Evolutionary conservation across 2,888 invertebrate genomes (phyloP).

Genomic region (Cephalotes varians): DNA sequence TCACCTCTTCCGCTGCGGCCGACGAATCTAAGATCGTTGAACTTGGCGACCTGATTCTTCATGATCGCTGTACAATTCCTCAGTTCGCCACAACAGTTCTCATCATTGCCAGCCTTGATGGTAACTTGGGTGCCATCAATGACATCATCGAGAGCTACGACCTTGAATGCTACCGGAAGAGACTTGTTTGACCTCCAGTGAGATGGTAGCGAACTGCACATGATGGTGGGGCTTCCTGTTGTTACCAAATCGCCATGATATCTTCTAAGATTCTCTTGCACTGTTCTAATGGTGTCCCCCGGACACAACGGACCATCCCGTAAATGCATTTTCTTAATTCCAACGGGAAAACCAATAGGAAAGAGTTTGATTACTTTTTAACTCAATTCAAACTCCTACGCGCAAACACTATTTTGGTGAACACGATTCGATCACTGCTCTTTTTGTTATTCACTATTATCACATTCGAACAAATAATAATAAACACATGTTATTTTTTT

Average conservation of each 20-base stretch:
- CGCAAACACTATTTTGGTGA: conserved; percentile 18
- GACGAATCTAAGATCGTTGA: conserved; percentile 99
- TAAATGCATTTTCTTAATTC: conserved; percentile 88
- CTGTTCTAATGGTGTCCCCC: conserved; percentile 91
- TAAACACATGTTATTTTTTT: not conserved
- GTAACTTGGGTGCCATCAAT: conserved; percentile 97
- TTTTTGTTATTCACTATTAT: conserved; percentile 10
- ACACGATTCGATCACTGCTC: conserved; percentile 26
- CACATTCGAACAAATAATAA: not conserved
- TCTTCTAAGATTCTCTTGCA: conserved; percentile 93
- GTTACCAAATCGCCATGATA: conserved; percentile 97
- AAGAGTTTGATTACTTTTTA: not conserved
- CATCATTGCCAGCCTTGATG: conserved; percentile 98
- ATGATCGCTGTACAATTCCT: conserved; percentile 97
- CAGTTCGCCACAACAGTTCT: conserved; percentile 98
- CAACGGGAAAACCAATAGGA: not conserved
- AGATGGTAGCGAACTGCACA: conserved; percentile 96
- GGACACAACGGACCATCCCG: conserved; percentile 89
- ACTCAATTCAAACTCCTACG: not conserved
- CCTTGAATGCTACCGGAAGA: conserved; percentile 98
- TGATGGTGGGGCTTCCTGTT: conserved; percentile 97
- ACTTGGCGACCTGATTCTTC: conserved; percentile 99
- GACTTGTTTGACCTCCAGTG: conserved; percentile 99
- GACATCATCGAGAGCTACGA: conserved; percentile 96
- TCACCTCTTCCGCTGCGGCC: conserved; percentile 98